Base-by-base conservation (phyloP, 1,140 invertebrate species). In the Scaptomyza hsui region DNA sequence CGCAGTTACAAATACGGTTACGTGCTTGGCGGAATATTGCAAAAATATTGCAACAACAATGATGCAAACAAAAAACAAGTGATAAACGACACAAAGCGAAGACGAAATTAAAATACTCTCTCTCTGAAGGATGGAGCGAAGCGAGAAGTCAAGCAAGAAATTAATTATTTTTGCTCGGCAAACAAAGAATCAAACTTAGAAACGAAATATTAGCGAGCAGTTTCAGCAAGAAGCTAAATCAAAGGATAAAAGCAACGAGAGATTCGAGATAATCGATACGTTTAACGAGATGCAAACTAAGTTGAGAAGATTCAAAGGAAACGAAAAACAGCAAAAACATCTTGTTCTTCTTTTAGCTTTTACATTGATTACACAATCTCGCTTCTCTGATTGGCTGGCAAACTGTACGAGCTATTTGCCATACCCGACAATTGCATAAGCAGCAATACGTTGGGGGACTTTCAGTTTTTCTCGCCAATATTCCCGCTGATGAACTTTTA, bases 401-500 rank as follows among this genome's bases (percentile, higher is more conserved):
- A 53, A 24, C 16, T 21, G 3, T 13, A 63, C 48, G 12, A 18
- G 12, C n/a, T 49, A 32, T 55, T 42, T 37, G 19, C 19, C 35
- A 65, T 52, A 35, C 61, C 45, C 45, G 16, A 19, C 21, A 15
- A 57, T 19, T 29, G 37, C 49, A 44, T 42, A 44, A 51, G 52
- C 45, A 57, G 49, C 37, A 52, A 44, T 32, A 56, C 77, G 60
- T 70, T 56, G 72, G 45, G 51, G 69, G 77, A 77, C 81, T 80
- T 80, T 85, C 72, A 41, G 45, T 76, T 86, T 85, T 86, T 75
- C 60, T 78, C 72, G 61, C 76, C 80, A 85, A 85, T 85, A 80
- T 86, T 77, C 73, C 51, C 65, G 80, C 81, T 85, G 80, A 85
- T 85, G 81, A 85, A 85, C 81, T 85, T 85, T 85, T 85, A 77